Evolutionary conservation across 2,888 invertebrate species (phyloP), one percentile per base, ranked within the genome.

Genomic region (Microchrysa polita): DNA sequence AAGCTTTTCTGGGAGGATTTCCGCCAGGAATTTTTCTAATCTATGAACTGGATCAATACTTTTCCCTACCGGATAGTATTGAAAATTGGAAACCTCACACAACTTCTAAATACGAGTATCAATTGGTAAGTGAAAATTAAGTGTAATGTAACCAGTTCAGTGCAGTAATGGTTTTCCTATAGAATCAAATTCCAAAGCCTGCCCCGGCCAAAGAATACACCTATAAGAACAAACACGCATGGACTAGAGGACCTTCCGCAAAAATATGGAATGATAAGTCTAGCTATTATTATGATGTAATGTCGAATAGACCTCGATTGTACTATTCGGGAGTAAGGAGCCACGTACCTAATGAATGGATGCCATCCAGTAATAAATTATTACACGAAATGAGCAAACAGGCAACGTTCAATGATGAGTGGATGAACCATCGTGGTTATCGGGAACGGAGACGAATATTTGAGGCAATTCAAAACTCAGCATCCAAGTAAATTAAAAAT

Each of bases 381-480:
- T 10, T 2, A 2, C 48, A n/a, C 4, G 16, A 48, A 48, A 4
- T n/a, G 12, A 12, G 10, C 4, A 4, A 12, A 4, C 12, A n/a
- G n/a, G n/a, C n/a, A n/a, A n/a, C n/a, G n/a, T n/a, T n/a, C 23
- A 20, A 59, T 59, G 59, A 63, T n/a, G 63, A 63, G 7, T 63
- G 63, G 63, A 34, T 63, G 10, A 5, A 40, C 10, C 16, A 40
- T 10, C 5, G 9, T 16, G 16, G 42, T 5, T 40, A 63, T 34
- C 34, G 40, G 18, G 40, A 63, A 63, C n/a, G 34, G 5, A n/a
- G 63, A 40, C 4, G 16, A 34, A 42, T 63, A 12, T 63, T 63
- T 40, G 40, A 63, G 10, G n/a, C 1, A 5, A 16, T 63, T 7
- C 40, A 63, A 16, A 40, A n/a, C 14, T 10, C 22, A 1, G 63